Conservation (phyloP, 2,797 vertebrate species). For the Sebastes melanostomus region DNA sequence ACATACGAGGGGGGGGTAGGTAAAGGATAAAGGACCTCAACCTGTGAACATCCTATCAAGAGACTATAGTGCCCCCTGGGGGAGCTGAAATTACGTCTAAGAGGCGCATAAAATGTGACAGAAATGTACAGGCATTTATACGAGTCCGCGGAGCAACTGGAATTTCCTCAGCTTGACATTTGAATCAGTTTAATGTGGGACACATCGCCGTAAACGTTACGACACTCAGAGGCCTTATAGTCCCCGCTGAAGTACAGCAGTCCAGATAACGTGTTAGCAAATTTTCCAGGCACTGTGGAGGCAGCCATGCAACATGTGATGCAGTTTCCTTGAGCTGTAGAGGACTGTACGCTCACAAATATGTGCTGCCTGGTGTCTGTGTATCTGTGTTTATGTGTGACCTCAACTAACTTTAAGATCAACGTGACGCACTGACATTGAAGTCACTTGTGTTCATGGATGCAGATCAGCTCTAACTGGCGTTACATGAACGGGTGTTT, state of each 20-base stretch:
- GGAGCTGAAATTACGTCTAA: conserved; percentile 28
- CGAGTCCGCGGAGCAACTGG: conserved; percentile 23
- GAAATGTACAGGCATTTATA: conserved; percentile 53
- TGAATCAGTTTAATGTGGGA: conserved; percentile 56
- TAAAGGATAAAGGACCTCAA: conserved; percentile 67
- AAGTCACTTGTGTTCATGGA: neutral
- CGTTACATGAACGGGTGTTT: neutral
- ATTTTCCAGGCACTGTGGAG: conserved; percentile 51
- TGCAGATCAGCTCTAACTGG: neutral
- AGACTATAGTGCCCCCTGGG: conserved; percentile 62
- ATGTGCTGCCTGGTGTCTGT: neutral
- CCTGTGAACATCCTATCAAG: conserved; percentile 53
- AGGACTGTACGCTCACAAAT: conserved; percentile 4
- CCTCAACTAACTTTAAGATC: neutral
- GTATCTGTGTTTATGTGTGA: neutral
- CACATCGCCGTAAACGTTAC: conserved; percentile 38
- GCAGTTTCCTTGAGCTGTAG: conserved; percentile 17
- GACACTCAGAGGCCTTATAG: conserved; percentile 22
- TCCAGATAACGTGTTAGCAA: conserved; percentile 58
- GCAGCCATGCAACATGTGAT: conserved; percentile 32
- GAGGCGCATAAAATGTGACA: conserved; percentile 41
- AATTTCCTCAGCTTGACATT: conserved; percentile 61
- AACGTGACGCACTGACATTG: neutral
- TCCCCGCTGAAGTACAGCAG: conserved; percentile 13
- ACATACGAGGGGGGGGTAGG: conserved; percentile 46